Base-by-base conservation (phyloP, 53 echinoderm and acorn worm species). In the Echinometra lucunter region DNA sequence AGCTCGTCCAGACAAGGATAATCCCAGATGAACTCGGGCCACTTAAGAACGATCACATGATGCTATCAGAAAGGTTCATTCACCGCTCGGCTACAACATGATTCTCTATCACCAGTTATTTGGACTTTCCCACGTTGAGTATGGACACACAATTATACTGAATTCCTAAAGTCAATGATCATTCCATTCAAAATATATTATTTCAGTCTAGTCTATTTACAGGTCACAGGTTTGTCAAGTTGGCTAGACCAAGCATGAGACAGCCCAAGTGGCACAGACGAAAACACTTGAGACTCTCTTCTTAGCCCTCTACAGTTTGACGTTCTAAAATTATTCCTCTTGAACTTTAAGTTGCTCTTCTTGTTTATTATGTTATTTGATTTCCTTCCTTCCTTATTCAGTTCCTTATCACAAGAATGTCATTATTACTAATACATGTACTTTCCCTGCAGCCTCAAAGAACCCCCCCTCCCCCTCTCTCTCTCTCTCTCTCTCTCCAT, bases 281-380 rank as follows among this genome's bases (percentile, higher is more conserved):
- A 40, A 78, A 37, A 78, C 78, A 78, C 78, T 78, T 42, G 78
- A 78, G 42, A 42, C 78, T 78, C 78, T 78, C 40, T 78, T n/a
- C n/a, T n/a, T n/a, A n/a, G n/a, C n/a, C n/a, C n/a, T n/a, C n/a
- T 40, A 78, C 78, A 38, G 17, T 78, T 12, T 78, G 78, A 35
- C 12, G 21, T 1, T 42, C 21, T 78, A 40, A 75, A 38, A 75
- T 34, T 42, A 17, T 42, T 38, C 6, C 38, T 78, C 78, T 78
- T 78, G 78, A 78, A 78, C 78, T 78, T 78, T 38, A 78, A 40
- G 40, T 42, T 23, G 21, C 78, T 21, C 78, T 72, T 13, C 19
- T 32, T 78, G 78, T 18, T 21, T 63, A 18, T 63, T 72, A 78
- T 78, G 38, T 78, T 40, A 78, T 69, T 69, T 69, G 30, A 32